Conservation (phyloP, 2,113 vertebrate genomes). For the Ptyas mucosa region DNA sequence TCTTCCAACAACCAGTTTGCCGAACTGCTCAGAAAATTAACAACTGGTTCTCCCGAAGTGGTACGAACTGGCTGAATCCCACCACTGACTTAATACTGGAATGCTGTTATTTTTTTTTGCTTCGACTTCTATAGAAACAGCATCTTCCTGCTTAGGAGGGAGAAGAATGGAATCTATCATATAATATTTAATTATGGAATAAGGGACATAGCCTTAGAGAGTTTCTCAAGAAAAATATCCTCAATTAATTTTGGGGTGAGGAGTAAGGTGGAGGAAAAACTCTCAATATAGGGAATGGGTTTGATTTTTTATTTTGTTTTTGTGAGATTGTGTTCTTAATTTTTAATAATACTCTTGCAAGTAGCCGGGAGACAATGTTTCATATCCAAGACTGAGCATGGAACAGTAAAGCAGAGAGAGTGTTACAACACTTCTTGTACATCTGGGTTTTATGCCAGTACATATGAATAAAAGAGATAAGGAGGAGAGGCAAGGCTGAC, state of each 20-base stretch:
- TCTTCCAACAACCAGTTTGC: too few species aligned
- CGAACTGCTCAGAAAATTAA: too few species aligned
- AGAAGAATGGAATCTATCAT: neutral
- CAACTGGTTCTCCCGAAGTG: too few species aligned
- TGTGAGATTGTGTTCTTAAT: neutral
- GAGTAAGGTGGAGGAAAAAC: neutral
- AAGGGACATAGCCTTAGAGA: neutral
- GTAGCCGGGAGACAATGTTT: neutral
- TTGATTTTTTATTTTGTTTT: neutral
- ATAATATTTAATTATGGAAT: neutral
- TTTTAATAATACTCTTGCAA: neutral
- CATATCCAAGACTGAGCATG: neutral
- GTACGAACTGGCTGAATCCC: too few species aligned
- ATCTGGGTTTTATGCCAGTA: neutral
- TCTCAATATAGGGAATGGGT: neutral
- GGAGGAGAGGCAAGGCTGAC: neutral
- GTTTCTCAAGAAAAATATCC: neutral
- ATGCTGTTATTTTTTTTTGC: neutral
- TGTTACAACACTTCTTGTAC: neutral
- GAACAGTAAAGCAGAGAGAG: neutral
- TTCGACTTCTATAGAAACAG: neutral
- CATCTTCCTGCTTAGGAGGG: neutral
- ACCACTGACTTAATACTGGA: neutral
- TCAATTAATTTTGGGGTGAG: neutral
- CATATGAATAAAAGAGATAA: neutral